Conservation (phyloP, 2,797 vertebrate species). For the Dicrostonyx torquatus region DNA sequence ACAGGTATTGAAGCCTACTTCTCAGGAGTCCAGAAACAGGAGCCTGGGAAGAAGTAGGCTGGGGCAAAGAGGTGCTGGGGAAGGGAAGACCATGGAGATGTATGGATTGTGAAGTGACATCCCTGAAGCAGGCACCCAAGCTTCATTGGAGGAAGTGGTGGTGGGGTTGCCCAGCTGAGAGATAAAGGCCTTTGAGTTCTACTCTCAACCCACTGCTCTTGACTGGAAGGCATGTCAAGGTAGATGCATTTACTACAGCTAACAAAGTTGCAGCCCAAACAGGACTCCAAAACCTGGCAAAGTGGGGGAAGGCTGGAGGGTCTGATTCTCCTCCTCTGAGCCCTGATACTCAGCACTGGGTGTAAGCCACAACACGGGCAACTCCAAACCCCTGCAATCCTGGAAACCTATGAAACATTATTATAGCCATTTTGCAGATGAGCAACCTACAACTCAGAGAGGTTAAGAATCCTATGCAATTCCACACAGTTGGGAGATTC, state of each 20-base stretch:
- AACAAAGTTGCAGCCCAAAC: not conserved
- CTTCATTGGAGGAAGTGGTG: not conserved
- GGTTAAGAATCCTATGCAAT: not conserved
- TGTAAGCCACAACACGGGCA: not conserved
- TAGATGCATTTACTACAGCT: not conserved
- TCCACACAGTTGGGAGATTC: not conserved
- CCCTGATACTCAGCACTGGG: not conserved
- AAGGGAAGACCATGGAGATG: not conserved
- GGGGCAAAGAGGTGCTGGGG: not conserved
- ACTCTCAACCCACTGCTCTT: not conserved
- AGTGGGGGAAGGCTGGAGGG: not conserved
- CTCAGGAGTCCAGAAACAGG: not conserved
- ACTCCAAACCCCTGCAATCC: not conserved
- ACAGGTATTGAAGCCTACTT: not conserved
- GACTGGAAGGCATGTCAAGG: not conserved
- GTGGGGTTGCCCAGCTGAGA: not conserved
- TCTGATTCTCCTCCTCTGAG: not conserved
- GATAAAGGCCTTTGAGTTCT: not conserved
- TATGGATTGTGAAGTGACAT: not conserved
- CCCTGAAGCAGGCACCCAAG: not conserved
- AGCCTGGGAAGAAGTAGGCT: not conserved
- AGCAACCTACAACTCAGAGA: slow-evolving; percentile 9
- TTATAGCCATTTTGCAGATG: not conserved
- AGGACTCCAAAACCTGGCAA: not conserved
- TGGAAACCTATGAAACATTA: not conserved